Evolutionary conservation across 2,113 vertebrate genomes (phyloP).

Genomic region (Porphyrio hochstetteri): DNA sequence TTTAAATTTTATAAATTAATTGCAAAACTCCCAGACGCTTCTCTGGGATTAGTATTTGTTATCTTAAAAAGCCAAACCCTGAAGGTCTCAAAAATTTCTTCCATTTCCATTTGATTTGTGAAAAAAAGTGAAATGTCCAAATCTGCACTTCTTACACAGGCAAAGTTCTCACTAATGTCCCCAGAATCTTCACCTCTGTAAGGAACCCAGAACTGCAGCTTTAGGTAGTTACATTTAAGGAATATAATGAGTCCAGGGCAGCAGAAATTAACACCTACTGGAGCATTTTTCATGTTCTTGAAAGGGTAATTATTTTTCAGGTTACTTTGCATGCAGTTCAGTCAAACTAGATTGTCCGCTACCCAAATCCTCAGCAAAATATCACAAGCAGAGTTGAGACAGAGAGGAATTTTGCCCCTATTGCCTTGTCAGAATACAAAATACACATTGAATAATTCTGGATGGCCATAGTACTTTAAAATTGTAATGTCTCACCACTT

Average conservation of each 20-base stretch:
- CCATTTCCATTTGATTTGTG: neutral
- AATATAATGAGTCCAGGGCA: neutral
- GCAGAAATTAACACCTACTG: neutral
- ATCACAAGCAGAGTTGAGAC: neutral
- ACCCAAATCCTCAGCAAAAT: neutral
- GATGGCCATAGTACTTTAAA: neutral
- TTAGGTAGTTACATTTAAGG: neutral
- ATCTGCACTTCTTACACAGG: neutral
- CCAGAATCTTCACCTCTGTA: neutral
- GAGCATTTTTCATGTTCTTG: neutral
- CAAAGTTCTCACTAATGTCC: neutral
- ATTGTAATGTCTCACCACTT: neutral
- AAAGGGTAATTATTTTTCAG: neutral
- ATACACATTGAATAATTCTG: neutral
- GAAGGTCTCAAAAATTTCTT: neutral
- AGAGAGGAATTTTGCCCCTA: neutral
- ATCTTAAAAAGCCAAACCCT: neutral
- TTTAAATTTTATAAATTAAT: neutral
- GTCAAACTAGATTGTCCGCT: neutral
- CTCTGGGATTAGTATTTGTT: neutral
- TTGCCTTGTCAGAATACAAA: neutral
- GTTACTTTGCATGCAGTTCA: neutral
- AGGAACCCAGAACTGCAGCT: neutral
- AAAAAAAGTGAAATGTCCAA: neutral
- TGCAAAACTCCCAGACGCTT: neutral